Conservation (phyloP, 2,113 vertebrate genomes). For the Ondatra zibethicus region DNA sequence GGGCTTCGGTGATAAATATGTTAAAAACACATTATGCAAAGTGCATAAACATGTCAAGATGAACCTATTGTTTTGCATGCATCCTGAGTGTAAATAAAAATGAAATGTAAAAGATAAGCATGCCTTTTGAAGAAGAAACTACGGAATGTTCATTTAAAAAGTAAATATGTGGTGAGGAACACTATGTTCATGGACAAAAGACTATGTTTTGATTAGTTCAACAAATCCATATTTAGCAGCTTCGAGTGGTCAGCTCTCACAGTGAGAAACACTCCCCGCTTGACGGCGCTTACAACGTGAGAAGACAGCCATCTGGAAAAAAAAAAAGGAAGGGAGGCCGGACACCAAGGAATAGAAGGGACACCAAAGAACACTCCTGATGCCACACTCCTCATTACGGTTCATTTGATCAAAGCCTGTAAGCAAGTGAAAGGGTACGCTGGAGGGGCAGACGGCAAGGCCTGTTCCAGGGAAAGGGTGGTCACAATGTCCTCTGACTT, state of each 20-base stretch:
- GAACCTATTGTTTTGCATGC: not conserved
- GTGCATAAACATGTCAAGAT: no score
- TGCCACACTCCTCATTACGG: rapidly evolving
- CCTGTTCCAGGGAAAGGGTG: not conserved
- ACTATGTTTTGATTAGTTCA: not conserved
- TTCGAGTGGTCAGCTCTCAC: not conserved
- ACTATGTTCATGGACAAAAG: slow-evolving; percentile 23
- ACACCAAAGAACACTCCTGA: rapidly evolving
- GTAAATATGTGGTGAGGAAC: not conserved
- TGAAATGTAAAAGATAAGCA: not conserved
- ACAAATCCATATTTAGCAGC: not conserved
- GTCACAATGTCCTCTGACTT: not conserved
- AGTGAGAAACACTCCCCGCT: not conserved
- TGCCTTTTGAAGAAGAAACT: not conserved
- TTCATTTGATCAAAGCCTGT: not conserved
- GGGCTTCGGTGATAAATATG: not conserved
- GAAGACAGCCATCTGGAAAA: not conserved
- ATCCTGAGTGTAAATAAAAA: not conserved
- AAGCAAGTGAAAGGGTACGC: not conserved
- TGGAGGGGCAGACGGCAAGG: rapidly evolving
- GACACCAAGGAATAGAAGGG: not conserved
- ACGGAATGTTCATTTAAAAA: not conserved
- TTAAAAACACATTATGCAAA: not conserved
- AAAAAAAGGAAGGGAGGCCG: not conserved
- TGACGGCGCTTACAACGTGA: not conserved